Evolutionary conservation across 2,888 invertebrate species (phyloP), one percentile per base, ranked within the genome.

Genomic region (Orthosia gothica): DNA sequence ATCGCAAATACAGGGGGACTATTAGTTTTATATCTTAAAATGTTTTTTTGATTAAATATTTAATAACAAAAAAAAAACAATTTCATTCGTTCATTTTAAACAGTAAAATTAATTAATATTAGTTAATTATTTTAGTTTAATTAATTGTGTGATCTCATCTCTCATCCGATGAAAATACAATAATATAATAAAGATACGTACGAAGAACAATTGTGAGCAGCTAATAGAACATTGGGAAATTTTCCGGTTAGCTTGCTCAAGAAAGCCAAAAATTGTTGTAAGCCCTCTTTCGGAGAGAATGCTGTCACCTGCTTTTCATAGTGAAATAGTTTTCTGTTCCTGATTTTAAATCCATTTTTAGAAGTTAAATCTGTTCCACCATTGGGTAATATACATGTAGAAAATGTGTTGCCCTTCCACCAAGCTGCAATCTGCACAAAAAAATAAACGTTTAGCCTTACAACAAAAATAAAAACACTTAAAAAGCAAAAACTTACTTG

Each of bases 281-380:
- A 61, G 1, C 61, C 61, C 3, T 45, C 20, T 9, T 20, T 40
- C 15, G 40, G n/a, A 16, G 45, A 20, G 26, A 61, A 1, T n/a
- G 61, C n/a, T 4, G 45, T 9, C 61, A 61, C 61, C 3, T 4
- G 9, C 4, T 40, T 9, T 9, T 4, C 1, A 20, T 40, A 20
- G 20, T 61, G 61, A 1, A 26, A 18, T 26, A 26, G 15, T 61
- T 3, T 40, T 12, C 5, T n/a, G 15, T n/a, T 15, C 1, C 2
- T n/a, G n/a, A 11, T 5, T 40, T 1, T 5, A 7, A 45, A 61
- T 45, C 61, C n/a, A 45, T 61, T 32, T 5, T 2, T 1, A 1
- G 0, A 0, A 5, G 5, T 5, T 12, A 58, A n/a, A 0, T 0
- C 0, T 40, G 40, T 0, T 40, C 40, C 1, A 5, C 5, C 5